Base-by-base conservation (phyloP, 2,113 vertebrate species). In the Rhinolophus ferrumequinum region DNA sequence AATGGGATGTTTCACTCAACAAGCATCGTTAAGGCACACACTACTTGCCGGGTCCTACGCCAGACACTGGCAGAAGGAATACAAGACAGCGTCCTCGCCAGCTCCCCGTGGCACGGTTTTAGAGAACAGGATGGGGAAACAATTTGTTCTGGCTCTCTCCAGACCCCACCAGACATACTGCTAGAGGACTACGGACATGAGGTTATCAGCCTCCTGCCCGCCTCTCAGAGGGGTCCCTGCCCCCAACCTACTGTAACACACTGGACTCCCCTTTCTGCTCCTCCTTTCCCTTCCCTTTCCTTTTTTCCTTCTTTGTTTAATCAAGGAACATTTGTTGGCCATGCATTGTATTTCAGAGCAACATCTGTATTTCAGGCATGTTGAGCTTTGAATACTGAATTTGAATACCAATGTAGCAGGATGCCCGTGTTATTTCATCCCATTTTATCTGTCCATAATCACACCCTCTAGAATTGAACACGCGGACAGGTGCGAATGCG, bases 351-450 rank as follows among this genome's bases (percentile, higher is more conserved):
- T 92, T 72, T 60, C 88, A 50, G 47, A 62, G 84, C 60, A 67
- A 89, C 93, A 85, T 93, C 70, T 83, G 93, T 87, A 81, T 85
- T 89, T 80, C 76, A 87, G 85, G 87, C 83, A 82, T 22, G 83
- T 21, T 10, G 94, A 62, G 76, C 54, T 72, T 35, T 60, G n/a
- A 81, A 41, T 54, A 67, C 56, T 7, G 12, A 73, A 89, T 88
- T 3, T 92, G 94, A 94, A 93, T 44, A 87, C 44, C 92, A 93
- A 30, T 14, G n/a, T 1, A 44, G 77, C 54, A 41, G 81, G 69
- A 44, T n/a, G 22, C 54, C 75, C 44, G 8, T 3, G 30, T 69
- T 33, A 73, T 26, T 76, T 72, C 85, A 85, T 81, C 75, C 66
- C 35, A 30, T 72, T 79, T 81, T 47, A 69, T 93, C 83, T 86